A percentile compares a stretch with the other conserved stretches of the same genome.
phyloP scores from a whole-genome alignment of 1,140 invertebrate genomes.

The Brachionus manjavacas region DNA sequence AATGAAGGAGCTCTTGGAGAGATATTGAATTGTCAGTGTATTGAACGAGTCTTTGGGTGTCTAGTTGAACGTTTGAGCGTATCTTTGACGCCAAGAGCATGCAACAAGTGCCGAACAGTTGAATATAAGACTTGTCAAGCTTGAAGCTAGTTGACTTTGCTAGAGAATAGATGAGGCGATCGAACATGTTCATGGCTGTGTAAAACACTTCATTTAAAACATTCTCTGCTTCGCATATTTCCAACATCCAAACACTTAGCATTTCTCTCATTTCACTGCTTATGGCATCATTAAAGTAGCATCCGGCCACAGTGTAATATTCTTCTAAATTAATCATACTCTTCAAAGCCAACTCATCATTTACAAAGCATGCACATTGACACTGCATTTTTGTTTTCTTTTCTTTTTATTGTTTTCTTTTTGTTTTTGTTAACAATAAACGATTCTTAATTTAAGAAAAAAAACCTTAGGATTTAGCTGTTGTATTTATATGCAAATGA shows the following conservation, averaged over 20 bases:
- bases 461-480: background rate
- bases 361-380: background rate
- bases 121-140: constrained; percentile 74
- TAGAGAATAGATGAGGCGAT: constrained; percentile 69
- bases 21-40: constrained; percentile 87
- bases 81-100: constrained; percentile 84
- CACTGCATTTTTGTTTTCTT: background rate
- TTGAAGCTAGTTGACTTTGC: constrained; percentile 62
- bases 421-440: background rate
- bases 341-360: background rate
- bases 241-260: background rate
- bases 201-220: constrained; percentile 85
- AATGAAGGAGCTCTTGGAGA: constrained; percentile 73
- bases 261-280: background rate
- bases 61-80: constrained; percentile 71
- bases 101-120: constrained; percentile 79
- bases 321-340: constrained; percentile 17
- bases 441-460: background rate
- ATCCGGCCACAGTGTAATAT: background rate
- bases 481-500: background rate
- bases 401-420: background rate
- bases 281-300: background rate
- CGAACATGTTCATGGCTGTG: constrained; percentile 81
- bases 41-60: constrained; percentile 73
- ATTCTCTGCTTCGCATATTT: constrained; percentile 78